Evolutionary conservation across 2,888 invertebrate genomes (phyloP).

Genomic region (Hydraecia micacea): DNA sequence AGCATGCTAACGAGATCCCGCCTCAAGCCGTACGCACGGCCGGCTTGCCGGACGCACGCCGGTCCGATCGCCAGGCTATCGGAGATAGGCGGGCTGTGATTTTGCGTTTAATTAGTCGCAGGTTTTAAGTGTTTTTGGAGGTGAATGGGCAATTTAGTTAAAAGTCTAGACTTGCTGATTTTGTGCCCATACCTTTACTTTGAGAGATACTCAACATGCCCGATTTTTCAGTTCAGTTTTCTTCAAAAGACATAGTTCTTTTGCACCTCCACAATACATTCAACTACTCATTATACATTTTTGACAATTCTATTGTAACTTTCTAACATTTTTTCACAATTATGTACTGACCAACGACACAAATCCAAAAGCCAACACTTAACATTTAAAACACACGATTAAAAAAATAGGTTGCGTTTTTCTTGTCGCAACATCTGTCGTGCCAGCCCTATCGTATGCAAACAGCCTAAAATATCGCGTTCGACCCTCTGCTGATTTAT

Average conservation of each 20-base stretch:
- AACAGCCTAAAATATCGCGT: slow-evolving; percentile 76
- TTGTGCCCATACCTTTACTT: neutral
- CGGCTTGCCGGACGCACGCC: slow-evolving; percentile 62
- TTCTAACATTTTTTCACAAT: neutral
- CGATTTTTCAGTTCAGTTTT: no score
- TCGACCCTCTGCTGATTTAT: slow-evolving; percentile 87
- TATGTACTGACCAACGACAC: neutral
- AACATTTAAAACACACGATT: neutral
- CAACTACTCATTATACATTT: no score
- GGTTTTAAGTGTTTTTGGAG: neutral
- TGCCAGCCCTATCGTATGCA: slow-evolving; percentile 59
- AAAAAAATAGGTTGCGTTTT: slow-evolving; percentile 44
- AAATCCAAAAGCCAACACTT: neutral
- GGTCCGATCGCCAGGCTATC: slow-evolving; percentile 57
- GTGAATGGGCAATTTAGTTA: neutral
- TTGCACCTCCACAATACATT: neutral
- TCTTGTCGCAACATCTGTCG: slow-evolving; percentile 54
- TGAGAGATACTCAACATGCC: neutral
- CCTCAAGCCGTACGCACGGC: slow-evolving; percentile 75
- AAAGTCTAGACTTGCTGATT: neutral
- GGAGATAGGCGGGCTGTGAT: slow-evolving; percentile 47
- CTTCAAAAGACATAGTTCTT: neutral
- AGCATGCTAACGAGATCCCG: slow-evolving; percentile 89
- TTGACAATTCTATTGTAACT: neutral
- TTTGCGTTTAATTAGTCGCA: slow-evolving; percentile 61